These are phyloP conservation scores for Pandemis heparana DNA, from an alignment of 2,888 invertebrate species.

Conservation along the genomic window DNA sequence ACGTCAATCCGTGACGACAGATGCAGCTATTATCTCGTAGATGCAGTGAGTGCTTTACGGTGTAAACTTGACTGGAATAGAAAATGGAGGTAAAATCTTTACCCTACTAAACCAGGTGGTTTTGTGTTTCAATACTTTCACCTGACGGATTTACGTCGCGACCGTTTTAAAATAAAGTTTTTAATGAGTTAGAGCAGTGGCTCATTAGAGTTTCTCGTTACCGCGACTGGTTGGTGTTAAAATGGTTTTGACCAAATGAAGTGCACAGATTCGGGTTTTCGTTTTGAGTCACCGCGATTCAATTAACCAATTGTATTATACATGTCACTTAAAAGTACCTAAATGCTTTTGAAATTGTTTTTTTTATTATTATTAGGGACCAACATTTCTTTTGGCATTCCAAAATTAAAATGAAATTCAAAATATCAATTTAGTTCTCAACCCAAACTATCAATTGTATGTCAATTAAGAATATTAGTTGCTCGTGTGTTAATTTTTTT, in stretches of 20 bases:
- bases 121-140: constrained; percentile 17
- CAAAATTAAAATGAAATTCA: too few relatives aligned
- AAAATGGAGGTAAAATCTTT: constrained; percentile 53
- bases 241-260: neutral
- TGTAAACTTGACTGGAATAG: constrained; percentile 63
- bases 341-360: too few relatives aligned
- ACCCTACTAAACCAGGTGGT: constrained; percentile 6
- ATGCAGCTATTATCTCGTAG: constrained; percentile 69
- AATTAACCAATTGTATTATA: too few relatives aligned
- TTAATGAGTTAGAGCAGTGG: neutral
- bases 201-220: neutral
- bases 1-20: constrained; percentile 70
- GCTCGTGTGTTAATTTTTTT: too few relatives aligned
- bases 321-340: too few relatives aligned
- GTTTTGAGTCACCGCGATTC: neutral
- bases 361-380: too few relatives aligned
- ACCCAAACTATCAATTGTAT: too few relatives aligned
- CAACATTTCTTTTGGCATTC: too few relatives aligned
- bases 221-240: neutral
- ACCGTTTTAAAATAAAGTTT: neutral
- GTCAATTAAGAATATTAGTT: too few relatives aligned
- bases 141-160: neutral
- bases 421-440: too few relatives aligned
- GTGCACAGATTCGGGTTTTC: neutral
- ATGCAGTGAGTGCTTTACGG: constrained; percentile 70